Base-by-base conservation (phyloP, 2,888 invertebrate genomes). In the Lasioglossum calceatum region DNA sequence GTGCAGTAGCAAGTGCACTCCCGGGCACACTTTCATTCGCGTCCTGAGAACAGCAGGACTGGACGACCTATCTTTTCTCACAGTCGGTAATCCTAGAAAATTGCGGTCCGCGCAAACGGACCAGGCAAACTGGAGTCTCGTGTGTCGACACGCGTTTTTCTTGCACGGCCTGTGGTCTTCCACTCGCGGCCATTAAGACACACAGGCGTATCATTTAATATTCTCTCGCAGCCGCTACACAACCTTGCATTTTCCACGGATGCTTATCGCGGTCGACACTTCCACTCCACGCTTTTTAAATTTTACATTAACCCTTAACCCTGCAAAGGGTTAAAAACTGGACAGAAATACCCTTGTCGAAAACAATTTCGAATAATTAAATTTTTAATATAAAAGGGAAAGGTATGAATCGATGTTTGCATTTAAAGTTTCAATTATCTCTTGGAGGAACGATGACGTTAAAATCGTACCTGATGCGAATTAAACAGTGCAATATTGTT, bases 401-500 rank as follows among this genome's bases (percentile, higher is more conserved):
- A 54, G 54, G 16, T 19, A 50, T 50, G 5, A 5, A 50, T 19
- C 19, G 19, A 5, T 50, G 50, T 50, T 50, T 19, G 19, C 19
- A 19, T 47, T 47, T 47, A 14, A 47, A 47, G 16, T 47, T 47
- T 47, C 14, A 14, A 47, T 47, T 23, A 54, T 7, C 23, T 54
- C 2, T 7, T 23, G 23, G 5, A 23, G 50, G 10, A n/a, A n/a
- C 2, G 54, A 58, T 58, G 0, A 12, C 4, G 4, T 64, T 7
- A 32, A 36, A 32, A 73, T 8, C 5, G 19, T 87, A 92, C 94
- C 86, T 93, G 93, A 79, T 93, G 93, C 14, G 94, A 91, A 81
- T 94, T 90, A 72, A 92, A 91, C 4, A 92, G 79, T 16, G 91
- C 87, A 36, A 91, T 74, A 67, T 91, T 92, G 70, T 92, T 90